Conservation (phyloP, 2,888 invertebrate species). For the Conistra vaccinii region DNA sequence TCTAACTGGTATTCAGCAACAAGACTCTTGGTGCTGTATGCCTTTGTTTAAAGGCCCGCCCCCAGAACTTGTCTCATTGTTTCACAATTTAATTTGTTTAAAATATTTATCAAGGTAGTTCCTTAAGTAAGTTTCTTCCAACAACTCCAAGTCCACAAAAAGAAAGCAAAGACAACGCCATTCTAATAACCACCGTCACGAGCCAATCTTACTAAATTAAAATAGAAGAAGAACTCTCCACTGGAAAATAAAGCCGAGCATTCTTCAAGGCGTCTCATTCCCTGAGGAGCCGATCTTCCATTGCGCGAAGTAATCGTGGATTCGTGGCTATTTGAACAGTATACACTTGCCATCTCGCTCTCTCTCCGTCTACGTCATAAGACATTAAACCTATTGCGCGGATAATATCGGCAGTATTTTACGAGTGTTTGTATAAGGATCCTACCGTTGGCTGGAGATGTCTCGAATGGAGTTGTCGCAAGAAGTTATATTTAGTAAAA, state of each 20-base stretch:
- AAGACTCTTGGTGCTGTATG: background rate
- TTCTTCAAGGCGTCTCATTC: slow-evolving; percentile 53
- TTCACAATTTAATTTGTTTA: background rate
- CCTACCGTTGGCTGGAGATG: slow-evolving; percentile 66
- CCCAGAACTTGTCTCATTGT: background rate
- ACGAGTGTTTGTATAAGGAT: slow-evolving; percentile 77
- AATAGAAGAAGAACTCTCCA: slow-evolving; percentile 39
- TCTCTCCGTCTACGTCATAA: slow-evolving; percentile 74
- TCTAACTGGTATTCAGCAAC: background rate
- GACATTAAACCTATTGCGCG: slow-evolving; percentile 84
- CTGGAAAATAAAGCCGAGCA: slow-evolving; percentile 60
- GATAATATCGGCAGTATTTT: slow-evolving; percentile 82
- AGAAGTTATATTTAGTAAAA: background rate
- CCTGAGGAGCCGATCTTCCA: slow-evolving; percentile 56
- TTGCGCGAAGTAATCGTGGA: slow-evolving; percentile 72
- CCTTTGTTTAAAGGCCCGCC: background rate
- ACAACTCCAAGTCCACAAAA: slow-evolving; percentile 11
- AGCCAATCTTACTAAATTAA: slow-evolving; percentile 60
- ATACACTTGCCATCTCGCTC: slow-evolving; percentile 70
- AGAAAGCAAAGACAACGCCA: slow-evolving; percentile 14
- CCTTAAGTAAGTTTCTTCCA: background rate
- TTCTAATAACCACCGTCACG: slow-evolving; percentile 44
- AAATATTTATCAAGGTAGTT: no score
- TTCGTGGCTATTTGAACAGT: slow-evolving; percentile 80
- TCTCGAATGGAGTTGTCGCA: slow-evolving; percentile 44